Evolutionary conservation across 2,113 vertebrate genomes (phyloP), one percentile per base, ranked within the genome.

Genomic region (Noctilio leporinus): DNA sequence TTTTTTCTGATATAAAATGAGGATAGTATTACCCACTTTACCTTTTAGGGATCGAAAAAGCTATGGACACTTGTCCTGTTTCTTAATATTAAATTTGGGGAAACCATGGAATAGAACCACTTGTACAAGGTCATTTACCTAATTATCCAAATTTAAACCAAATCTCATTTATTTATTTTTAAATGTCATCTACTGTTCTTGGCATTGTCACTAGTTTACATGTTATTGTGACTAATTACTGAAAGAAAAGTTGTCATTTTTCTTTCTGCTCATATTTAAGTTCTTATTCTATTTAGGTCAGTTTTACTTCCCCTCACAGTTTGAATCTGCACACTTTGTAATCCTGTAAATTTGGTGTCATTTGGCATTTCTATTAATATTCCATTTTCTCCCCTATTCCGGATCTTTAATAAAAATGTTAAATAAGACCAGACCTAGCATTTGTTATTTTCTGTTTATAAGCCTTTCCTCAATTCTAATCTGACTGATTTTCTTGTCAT

Each of bases 401-500:
- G 89, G 49, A 86, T 93, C 91, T 96, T 97, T 96, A 97, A 96
- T 96, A 97, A 97, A 96, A 97, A 96, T 91, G 86, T 95, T 97
- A 97, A 97, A 95, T 89, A 97, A 96, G 35, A 95, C 91, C 69
- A 95, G 82, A 92, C 45, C 73, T 91, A 86, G 85, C 51, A 95
- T 96, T 97, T 96, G 82, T 92, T 97, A 76, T 75, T 95, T 96
- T 95, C 92, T 97, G 95, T 97, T 97, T 97, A 96, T 97, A 97
- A 95, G 90, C 69, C 69, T 96, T 95, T 91, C 86, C 73, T 96
- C 82, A 69, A 10, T 95, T 96, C 82, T 96, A 97, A 97, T 97
- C 95, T 95, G 92, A 96, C 95, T 97, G 93, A 97, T 97, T 97
- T 97, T 95, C 94, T 86, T 97, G 95, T 95, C 96, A 94, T 96